Evolutionary conservation across 2,113 vertebrate genomes (phyloP), one percentile per base, ranked within the genome.

Genomic region (Neogale vison): DNA sequence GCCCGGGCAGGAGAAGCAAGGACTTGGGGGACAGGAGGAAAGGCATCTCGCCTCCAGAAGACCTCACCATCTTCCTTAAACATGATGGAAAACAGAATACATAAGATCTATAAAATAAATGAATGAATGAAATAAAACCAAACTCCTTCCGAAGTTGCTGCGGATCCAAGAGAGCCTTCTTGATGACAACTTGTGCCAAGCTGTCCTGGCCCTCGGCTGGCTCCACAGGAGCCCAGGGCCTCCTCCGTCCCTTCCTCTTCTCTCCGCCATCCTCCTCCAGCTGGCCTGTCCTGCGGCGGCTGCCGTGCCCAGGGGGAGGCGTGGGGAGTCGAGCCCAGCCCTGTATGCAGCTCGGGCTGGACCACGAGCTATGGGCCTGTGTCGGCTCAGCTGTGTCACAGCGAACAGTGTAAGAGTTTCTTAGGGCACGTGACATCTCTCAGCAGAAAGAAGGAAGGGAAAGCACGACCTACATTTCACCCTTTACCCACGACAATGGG

Each of bases 401-500:
- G 0, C 0, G 4, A 36, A 31, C 61, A 24, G 7, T 4, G 3
- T 3, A 1, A 5, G 31, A 24, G n/a, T 18, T 12, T 18, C 17
- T 31, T 8, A 3, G 67, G 1, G 47, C 3, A 42, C 26, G 31
- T 52, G 24, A 34, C 17, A 26, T 42, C 34, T 74, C 15, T 4
- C 42, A 31, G 7, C 63, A 5, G 42, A 29, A 52, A 55, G 29
- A 7, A 1, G 1, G 11, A 21, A 0, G 39, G 31, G 9, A 20
- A 20, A 15, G 15, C 34, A 29, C 0, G 4, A 47, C 1, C 0
- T 4, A 1, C 1, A 8, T 21, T 24, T 42, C 15, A n/a, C 2
- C 10, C 57, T 6, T 1, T 4, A 1, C 2, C 12, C 1, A 57
- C 50, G 69, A 3, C 12, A 7, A 12, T 0, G 10, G 61, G 61